A percentile compares a stretch with the other conserved stretches of the same genome.
phyloP scores from a whole-genome alignment of 2,113 vertebrate genomes.

The Petromus typicus region DNA sequence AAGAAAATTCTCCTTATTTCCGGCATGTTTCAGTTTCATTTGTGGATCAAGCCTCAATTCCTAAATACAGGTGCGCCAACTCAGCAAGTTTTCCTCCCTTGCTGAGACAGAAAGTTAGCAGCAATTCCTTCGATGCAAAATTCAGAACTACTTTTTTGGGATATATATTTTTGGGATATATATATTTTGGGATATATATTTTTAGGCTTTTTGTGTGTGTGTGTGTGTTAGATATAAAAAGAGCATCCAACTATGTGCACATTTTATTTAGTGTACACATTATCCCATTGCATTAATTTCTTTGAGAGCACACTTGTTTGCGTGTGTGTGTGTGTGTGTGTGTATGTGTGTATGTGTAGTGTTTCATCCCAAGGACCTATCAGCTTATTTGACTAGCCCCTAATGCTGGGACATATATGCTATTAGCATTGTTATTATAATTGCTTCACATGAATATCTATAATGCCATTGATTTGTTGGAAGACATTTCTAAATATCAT shows the following conservation, averaged over 20 bases:
- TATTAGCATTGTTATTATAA: not conserved
- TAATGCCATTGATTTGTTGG: conserved; percentile 2
- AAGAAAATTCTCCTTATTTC: too few relatives aligned
- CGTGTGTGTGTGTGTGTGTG: too few relatives aligned
- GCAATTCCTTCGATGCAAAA: too few relatives aligned
- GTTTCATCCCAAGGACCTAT: not conserved
- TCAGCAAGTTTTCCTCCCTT: too few relatives aligned
- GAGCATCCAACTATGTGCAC: not conserved
- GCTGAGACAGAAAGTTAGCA: too few relatives aligned
- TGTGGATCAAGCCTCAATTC: too few relatives aligned
- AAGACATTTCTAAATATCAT: not conserved
- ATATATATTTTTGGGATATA: too few relatives aligned
- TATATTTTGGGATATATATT: conserved; percentile 2
- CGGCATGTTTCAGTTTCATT: too few relatives aligned
- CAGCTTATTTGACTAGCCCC: not conserved
- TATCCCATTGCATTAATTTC: not conserved
- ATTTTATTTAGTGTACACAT: not conserved
- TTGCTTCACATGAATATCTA: conserved; percentile 44
- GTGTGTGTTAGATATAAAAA: not conserved
- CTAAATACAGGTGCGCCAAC: too few relatives aligned
- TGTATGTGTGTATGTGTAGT: not conserved
- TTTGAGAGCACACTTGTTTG: conserved; percentile 3
- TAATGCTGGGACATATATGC: not conserved
- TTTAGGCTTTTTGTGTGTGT: not conserved
- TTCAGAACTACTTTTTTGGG: not conserved